Percentiles rank a stretch among this genome's conserved stretches.
Conservation (phyloP, 2,888 invertebrate species). For the Caenorhabditis imperialis region DNA sequence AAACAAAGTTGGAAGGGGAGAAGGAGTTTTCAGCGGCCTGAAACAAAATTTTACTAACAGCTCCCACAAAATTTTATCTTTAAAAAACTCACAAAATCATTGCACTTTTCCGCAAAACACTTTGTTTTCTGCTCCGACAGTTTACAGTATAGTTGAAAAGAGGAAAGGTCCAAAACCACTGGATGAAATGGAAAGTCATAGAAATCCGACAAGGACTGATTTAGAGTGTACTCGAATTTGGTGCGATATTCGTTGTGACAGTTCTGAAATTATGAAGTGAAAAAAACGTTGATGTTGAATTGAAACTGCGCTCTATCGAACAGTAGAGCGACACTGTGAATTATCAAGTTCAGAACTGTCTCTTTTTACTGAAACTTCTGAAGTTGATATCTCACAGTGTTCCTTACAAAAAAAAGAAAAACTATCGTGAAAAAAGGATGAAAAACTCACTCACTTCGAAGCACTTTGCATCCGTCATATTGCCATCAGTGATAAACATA, state of each 20-base stretch:
- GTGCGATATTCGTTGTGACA: slow-evolving; percentile 72
- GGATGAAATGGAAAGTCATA: slow-evolving; percentile 78
- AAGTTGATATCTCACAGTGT: too few relatives aligned
- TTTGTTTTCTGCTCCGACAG: slow-evolving; percentile 73
- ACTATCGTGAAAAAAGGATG: too few relatives aligned
- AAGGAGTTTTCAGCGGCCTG: slow-evolving; percentile 75
- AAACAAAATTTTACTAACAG: slow-evolving; percentile 15
- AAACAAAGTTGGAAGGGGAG: slow-evolving; percentile 76
- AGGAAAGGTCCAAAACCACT: slow-evolving; percentile 67
- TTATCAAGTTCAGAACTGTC: too few relatives aligned
- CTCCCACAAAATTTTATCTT: too few relatives aligned
- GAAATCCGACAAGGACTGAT: slow-evolving; percentile 70
- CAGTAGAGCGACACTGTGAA: background rate
- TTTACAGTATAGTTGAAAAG: slow-evolving; percentile 72
- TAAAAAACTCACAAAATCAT: slow-evolving; percentile 70
- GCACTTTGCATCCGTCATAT: slow-evolving; percentile 72
- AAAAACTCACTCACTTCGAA: slow-evolving; percentile 67
- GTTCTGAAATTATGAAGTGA: slow-evolving; percentile 56
- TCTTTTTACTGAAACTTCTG: too few relatives aligned
- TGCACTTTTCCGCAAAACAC: slow-evolving; percentile 73
- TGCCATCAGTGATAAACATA: slow-evolving; percentile 74
- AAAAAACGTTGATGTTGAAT: too few relatives aligned
- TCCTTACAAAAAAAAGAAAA: too few relatives aligned
- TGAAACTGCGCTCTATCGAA: too few relatives aligned
- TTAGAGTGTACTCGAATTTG: slow-evolving; percentile 73